These are phyloP conservation scores for Ashinkailepas kermadecensis DNA, from an alignment of 2,888 invertebrate genomes.

Conservation along the genomic window DNA sequence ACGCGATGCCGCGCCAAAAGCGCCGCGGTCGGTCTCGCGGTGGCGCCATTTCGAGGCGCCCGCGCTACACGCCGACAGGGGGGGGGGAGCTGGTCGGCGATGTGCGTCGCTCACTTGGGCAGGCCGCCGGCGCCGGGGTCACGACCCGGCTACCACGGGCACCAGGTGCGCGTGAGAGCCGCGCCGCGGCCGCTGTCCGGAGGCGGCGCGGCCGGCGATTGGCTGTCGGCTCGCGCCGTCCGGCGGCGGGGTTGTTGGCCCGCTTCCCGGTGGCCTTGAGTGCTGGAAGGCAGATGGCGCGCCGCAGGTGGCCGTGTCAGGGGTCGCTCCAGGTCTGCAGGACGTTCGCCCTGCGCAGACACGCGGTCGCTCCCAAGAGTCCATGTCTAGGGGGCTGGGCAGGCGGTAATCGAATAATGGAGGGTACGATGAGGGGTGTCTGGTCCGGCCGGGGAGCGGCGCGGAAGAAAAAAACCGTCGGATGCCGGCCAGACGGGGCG, in stretches of 20 bases:
- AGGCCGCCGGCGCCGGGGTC: too few relatives aligned
- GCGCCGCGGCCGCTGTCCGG: not conserved
- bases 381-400: not conserved
- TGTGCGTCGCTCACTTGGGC: too few relatives aligned
- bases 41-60: too few relatives aligned
- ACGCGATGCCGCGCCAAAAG: too few relatives aligned
- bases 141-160: too few relatives aligned
- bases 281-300: not conserved
- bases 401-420: not conserved
- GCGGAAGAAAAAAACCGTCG: not conserved
- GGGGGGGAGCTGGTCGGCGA: too few relatives aligned
- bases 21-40: too few relatives aligned
- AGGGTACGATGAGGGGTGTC: not conserved
- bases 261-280: not conserved
- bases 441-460: not conserved
- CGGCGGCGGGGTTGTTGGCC: conserved; percentile 1
- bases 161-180: too few relatives aligned
- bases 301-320: not conserved
- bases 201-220: not conserved
- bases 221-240: not conserved
- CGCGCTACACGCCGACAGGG: too few relatives aligned
- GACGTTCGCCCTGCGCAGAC: not conserved
- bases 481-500: not conserved
- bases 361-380: not conserved
- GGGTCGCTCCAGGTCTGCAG: not conserved